Evolutionary conservation across 1,140 invertebrate species (phyloP).

Genomic region (Globodera rostochiensis): DNA sequence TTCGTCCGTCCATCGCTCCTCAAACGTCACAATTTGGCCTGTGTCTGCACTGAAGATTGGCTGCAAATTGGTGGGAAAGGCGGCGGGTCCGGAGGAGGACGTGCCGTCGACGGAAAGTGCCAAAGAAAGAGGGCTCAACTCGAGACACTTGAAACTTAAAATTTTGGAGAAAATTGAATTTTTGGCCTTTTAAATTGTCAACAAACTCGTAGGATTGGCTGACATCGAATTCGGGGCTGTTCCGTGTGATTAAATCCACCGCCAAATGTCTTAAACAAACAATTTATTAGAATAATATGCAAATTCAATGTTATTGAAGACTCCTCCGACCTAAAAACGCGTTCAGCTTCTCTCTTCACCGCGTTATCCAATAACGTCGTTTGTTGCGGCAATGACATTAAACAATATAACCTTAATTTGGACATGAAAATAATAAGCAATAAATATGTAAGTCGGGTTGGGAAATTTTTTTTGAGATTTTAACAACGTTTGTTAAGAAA

Average conservation of each 20-base stretch:
- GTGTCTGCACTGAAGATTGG: constrained; percentile 47
- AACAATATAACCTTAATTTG: background rate
- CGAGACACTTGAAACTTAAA: constrained; percentile 2
- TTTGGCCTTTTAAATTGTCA: constrained; percentile 11
- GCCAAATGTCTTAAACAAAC: constrained; percentile 31
- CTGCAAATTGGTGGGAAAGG: constrained; percentile 39
- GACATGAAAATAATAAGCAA: too few species aligned
- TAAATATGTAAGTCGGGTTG: too few species aligned
- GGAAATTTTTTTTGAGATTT: too few species aligned
- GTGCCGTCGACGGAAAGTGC: background rate
- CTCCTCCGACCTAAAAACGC: background rate
- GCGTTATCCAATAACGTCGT: background rate
- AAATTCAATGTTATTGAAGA: background rate
- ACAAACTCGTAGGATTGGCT: constrained; percentile 44
- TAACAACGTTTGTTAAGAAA: too few species aligned
- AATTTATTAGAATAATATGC: background rate
- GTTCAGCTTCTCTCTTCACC: background rate
- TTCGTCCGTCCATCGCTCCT: constrained; percentile 42
- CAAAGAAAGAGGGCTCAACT: background rate
- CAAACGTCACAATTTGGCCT: constrained; percentile 43
- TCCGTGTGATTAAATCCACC: constrained; percentile 37
- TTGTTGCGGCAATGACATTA: background rate
- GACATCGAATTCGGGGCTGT: constrained; percentile 44
- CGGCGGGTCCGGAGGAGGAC: background rate
- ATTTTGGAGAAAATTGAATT: background rate